A percentile compares a stretch with the other conserved stretches of the same genome.
Evolutionary conservation across 2,888 invertebrate genomes (phyloP).

Genomic region (Pollenia griseotomentosa): DNA sequence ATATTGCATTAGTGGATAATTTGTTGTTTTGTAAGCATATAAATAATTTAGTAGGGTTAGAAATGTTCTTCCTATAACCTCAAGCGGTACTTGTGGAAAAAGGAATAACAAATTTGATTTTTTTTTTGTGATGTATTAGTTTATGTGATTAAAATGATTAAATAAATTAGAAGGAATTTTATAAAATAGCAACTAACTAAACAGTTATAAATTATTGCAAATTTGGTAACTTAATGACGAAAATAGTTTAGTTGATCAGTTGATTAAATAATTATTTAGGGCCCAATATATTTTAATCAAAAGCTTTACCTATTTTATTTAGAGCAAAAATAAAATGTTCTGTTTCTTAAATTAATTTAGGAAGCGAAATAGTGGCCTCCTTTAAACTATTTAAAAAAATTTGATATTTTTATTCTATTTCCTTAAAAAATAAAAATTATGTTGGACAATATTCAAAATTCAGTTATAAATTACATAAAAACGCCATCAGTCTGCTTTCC

Average conservation of each 20-base stretch:
- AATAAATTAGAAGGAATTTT: background rate
- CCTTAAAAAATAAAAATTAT: too few relatives aligned
- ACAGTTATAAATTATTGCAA: background rate
- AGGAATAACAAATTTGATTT: background rate
- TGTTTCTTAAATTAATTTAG: too few relatives aligned
- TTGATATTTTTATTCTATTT: too few relatives aligned
- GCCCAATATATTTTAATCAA: too few relatives aligned
- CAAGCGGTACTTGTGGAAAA: background rate
- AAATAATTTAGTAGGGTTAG: background rate
- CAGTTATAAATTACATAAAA: background rate
- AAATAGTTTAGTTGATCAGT: background rate
- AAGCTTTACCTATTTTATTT: too few relatives aligned
- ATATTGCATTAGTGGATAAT: background rate
- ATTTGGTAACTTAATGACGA: background rate
- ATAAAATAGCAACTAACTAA: background rate
- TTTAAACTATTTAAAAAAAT: too few relatives aligned
- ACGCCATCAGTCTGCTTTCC: background rate
- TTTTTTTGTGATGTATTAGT: background rate
- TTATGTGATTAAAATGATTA: conserved; percentile 46
- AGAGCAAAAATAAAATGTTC: too few relatives aligned
- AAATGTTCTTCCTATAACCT: background rate
- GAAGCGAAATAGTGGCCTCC: too few relatives aligned
- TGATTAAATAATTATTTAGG: too few relatives aligned
- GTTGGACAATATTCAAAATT: background rate
- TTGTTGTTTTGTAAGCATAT: background rate